Evolutionary conservation across 2,113 vertebrate genomes (phyloP), one percentile per base, ranked within the genome.

Genomic region (Penelope pileata): DNA sequence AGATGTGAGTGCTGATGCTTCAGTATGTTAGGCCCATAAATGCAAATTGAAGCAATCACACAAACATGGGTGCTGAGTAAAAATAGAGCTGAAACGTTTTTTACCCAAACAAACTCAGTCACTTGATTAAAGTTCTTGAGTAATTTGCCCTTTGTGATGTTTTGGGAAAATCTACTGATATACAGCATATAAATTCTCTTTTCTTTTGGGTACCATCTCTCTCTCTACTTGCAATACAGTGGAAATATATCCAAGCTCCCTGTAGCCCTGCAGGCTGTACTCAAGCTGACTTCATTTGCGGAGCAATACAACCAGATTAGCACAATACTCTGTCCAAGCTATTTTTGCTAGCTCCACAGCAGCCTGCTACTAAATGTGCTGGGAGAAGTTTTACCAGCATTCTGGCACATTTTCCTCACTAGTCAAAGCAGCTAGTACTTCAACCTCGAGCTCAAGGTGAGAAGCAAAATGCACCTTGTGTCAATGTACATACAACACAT

Each of bases 11-110:
- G 32, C 60, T 91, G 81, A 89, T 89, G n/a, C 68, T 72, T 96
- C 76, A 85, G 30, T 90, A 73, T 74, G 68, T 84, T 81, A 78
- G 93, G 80, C 68, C 80, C 75, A 93, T 84, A 93, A 96, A 95
- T 95, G 91, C 72, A 97, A 95, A 97, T 77, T 92, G 88, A 94
- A 97, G 78, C 81, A 94, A 95, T 95, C 93, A 91, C 74, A 93
- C 86, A 92, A 95, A 94, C 64, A 86, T 19, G 26, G 75, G 58
- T 93, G 74, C 69, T 69, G 62, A 70, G 73, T 60, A 73, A 92
- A 92, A 95, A 93, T 4, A 73, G 88, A 95, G 59, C 70, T 76
- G 64, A 93, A 94, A 86, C 43, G 47, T 83, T 96, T 94, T 94
- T 91, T 93, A 95, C 83, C 87, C 77, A 93, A 93, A 94, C 77